phyloP scores from a whole-genome alignment of 2,113 vertebrate genomes.

The Oxyruncus cristatus region DNA sequence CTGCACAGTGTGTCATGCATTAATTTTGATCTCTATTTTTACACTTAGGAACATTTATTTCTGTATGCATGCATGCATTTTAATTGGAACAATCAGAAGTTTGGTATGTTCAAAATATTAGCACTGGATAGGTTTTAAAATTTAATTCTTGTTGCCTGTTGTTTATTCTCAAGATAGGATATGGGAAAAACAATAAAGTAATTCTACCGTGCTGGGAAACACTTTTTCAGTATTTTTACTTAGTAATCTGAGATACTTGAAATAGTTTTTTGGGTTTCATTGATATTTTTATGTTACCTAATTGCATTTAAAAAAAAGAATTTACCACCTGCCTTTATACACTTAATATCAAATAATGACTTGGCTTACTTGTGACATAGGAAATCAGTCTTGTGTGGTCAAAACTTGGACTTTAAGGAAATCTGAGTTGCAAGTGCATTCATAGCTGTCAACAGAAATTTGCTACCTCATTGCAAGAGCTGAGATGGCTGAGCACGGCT shows the following conservation, averaged over 20 bases:
- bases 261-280: neutral
- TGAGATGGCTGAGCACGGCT: neutral
- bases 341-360: neutral
- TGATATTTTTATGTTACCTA: neutral
- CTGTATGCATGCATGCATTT: neutral
- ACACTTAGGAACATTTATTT: neutral
- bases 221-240: neutral
- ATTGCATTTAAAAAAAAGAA: neutral
- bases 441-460: neutral
- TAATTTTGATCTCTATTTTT: neutral
- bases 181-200: neutral
- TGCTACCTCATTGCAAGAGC: neutral
- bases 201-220: neutral
- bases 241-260: neutral
- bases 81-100: neutral
- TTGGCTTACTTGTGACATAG: neutral
- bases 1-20: neutral
- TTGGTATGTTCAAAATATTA: neutral
- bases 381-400: neutral
- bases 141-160: neutral
- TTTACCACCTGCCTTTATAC: neutral
- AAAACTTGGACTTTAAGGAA: neutral
- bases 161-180: neutral
- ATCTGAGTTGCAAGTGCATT: neutral
- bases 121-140: neutral